Percentiles rank a stretch among this genome's conserved stretches.
phyloP scores from a whole-genome alignment of 2,797 vertebrate genomes.

The Knipowitschia caucasica region DNA sequence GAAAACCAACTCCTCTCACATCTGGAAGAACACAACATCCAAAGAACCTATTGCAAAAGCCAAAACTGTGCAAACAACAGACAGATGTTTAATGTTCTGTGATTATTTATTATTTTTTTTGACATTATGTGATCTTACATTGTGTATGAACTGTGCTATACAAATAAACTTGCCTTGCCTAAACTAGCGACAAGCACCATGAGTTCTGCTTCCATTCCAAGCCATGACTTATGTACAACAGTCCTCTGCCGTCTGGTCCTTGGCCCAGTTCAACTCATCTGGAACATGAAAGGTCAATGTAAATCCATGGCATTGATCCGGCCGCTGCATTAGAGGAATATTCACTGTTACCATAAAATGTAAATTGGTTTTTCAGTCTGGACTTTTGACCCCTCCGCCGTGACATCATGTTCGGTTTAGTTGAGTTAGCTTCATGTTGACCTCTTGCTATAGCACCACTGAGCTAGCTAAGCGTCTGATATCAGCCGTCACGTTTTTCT shows the following conservation, averaged over 20 bases:
- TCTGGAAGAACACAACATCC: no score
- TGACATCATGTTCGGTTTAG: conserved; percentile 10
- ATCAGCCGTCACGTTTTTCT: no score
- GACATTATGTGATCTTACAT: no score
- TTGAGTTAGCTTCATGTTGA: conserved; percentile 21
- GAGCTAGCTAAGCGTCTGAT: no score
- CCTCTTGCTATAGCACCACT: conserved; percentile 30
- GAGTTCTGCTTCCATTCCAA: conserved; percentile 1
- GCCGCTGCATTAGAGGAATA: background rate
- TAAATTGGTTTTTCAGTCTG: background rate
- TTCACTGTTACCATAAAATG: conserved; percentile 3
- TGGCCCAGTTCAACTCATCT: conserved; percentile 1
- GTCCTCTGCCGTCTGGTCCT: background rate
- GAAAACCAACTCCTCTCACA: no score
- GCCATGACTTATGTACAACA: background rate
- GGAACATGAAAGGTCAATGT: background rate
- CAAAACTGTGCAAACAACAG: no score
- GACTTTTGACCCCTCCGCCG: background rate
- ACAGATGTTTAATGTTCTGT: no score
- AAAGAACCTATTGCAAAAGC: no score
- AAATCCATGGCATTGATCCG: conserved; percentile 3
- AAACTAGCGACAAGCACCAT: no score
- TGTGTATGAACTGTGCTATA: no score
- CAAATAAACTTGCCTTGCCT: no score
- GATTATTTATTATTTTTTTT: no score